Evolutionary conservation across 1,140 invertebrate genomes (phyloP).

Genomic region (Zaprionus davidi): DNA sequence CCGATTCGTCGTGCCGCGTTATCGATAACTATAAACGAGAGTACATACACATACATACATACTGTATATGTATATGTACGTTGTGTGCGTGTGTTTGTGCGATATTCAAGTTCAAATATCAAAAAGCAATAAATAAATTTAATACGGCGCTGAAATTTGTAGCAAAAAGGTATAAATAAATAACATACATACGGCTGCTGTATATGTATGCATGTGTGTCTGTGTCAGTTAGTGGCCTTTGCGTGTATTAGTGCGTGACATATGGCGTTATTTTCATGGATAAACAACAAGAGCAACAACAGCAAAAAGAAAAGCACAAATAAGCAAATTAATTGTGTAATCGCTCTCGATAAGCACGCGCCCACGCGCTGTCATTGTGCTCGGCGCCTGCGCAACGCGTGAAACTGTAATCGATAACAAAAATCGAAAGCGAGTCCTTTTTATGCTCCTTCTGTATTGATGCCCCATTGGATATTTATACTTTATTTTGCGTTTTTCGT

Average conservation of each 20-base stretch:
- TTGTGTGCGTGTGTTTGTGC: slow-evolving; percentile 28
- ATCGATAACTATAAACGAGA: slow-evolving; percentile 52
- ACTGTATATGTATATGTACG: slow-evolving; percentile 39
- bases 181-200: slow-evolving; percentile 18
- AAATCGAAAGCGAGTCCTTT: slow-evolving; percentile 31
- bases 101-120: slow-evolving; percentile 73
- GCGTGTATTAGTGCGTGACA: slow-evolving; percentile 70
- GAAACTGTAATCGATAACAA: slow-evolving; percentile 11
- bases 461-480: slow-evolving; percentile 3
- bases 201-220: slow-evolving; percentile 23
- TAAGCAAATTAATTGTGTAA: slow-evolving; percentile 68
- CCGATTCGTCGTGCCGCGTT: slow-evolving; percentile 74
- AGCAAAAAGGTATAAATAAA: slow-evolving; percentile 50
- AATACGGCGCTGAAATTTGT: slow-evolving; percentile 57
- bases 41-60: slow-evolving; percentile 51
- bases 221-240: slow-evolving; percentile 13
- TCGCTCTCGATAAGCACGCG: slow-evolving; percentile 15
- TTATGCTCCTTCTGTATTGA: slow-evolving; percentile 11
- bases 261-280: slow-evolving; percentile 71
- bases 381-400: slow-evolving; percentile 60
- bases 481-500: slow-evolving; percentile 22
- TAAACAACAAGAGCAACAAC: slow-evolving; percentile 27
- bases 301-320: slow-evolving; percentile 42
- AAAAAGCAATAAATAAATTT: slow-evolving; percentile 60
- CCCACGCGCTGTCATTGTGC: slow-evolving; percentile 30